Evolutionary conservation across 1,140 invertebrate species (phyloP).

Genomic region (Pteromalus puparum): DNA sequence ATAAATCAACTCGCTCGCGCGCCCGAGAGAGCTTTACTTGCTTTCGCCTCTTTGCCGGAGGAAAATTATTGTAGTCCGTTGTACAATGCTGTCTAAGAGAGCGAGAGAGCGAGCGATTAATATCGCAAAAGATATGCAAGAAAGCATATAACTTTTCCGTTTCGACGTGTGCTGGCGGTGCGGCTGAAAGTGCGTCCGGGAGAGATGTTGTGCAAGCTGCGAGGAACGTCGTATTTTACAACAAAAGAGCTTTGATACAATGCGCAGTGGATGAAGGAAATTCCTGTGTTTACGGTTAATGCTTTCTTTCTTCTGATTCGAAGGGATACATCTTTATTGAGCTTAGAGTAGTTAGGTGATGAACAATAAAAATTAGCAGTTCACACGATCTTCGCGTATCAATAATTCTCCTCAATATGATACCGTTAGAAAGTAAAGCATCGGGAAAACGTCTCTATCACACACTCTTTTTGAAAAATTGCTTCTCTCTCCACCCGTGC

Average conservation of each 20-base stretch:
- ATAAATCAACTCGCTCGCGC: conserved; percentile 25
- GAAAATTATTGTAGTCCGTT: conserved; percentile 26
- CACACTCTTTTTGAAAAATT: neutral
- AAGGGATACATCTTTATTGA: neutral
- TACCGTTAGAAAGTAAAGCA: neutral
- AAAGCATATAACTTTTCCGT: conserved; percentile 14
- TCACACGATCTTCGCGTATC: neutral
- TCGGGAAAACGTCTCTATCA: neutral
- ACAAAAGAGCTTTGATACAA: neutral
- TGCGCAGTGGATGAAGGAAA: neutral
- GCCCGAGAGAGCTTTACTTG: conserved; percentile 29
- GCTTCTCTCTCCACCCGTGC: neutral
- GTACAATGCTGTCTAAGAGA: conserved; percentile 2
- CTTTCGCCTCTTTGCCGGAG: conserved; percentile 21
- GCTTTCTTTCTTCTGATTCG: neutral
- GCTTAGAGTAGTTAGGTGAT: neutral
- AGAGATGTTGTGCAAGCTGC: neutral
- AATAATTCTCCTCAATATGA: neutral
- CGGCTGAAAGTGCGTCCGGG: neutral
- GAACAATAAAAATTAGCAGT: neutral
- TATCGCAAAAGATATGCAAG: conserved; percentile 15
- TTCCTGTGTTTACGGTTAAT: neutral
- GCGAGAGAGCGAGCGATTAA: conserved; percentile 12
- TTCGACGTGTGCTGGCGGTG: neutral
- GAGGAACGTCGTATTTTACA: neutral